phyloP scores from a whole-genome alignment of 30 jellyfish, hydroid and myxozoan species.

The Aurelia sp. region DNA sequence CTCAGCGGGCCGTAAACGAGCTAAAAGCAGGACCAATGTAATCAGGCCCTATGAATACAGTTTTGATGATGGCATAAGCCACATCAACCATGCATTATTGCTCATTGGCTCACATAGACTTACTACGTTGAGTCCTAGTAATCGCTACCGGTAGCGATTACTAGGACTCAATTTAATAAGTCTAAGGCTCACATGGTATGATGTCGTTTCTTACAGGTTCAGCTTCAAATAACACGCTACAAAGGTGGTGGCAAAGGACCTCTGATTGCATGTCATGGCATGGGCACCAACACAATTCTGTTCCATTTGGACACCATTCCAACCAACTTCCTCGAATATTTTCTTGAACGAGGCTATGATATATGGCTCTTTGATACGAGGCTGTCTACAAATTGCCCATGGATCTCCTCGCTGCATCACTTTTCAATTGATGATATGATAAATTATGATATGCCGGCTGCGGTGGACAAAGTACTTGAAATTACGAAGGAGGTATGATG shows the following conservation, averaged over 20 bases:
- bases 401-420: slow-evolving; percentile 61
- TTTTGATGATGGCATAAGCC: too few species aligned
- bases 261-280: slow-evolving; percentile 56
- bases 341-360: slow-evolving; percentile 54
- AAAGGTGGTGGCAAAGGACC: slow-evolving; percentile 89
- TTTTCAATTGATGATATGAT: slow-evolving; percentile 61
- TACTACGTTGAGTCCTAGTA: too few species aligned
- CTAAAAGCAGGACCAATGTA: too few species aligned
- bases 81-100: too few species aligned
- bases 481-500: slow-evolving; percentile 61
- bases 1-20: too few species aligned
- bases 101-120: too few species aligned
- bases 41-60: too few species aligned
- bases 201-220: slow-evolving; percentile 48
- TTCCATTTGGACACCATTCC: slow-evolving; percentile 74
- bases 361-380: slow-evolving; percentile 78
- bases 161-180: too few species aligned
- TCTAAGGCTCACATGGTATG: too few species aligned
- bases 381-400: slow-evolving; percentile 74
- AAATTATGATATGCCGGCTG: slow-evolving; percentile 62
- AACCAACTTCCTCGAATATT: slow-evolving; percentile 65
- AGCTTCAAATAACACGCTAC: slow-evolving; percentile 74
- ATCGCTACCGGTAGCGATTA: too few species aligned
- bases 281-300: slow-evolving; percentile 60
- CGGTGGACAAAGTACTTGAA: slow-evolving; percentile 67